Percentiles rank a stretch among this genome's conserved stretches.
Evolutionary conservation across 2,797 vertebrate species (phyloP).

Genomic region (Brachymystax lenok): DNA sequence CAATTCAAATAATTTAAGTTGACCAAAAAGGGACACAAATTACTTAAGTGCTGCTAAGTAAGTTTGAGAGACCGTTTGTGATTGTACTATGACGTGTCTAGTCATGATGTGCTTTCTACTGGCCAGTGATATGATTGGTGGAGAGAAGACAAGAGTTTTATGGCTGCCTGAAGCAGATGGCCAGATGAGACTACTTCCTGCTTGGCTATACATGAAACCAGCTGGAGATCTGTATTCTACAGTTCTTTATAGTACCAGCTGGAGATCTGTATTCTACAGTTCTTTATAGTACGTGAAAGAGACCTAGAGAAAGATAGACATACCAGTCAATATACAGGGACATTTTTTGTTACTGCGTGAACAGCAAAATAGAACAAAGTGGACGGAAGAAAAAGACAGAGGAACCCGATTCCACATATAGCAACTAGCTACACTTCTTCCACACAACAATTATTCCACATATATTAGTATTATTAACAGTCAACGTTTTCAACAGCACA

Average conservation of each 20-base stretch:
- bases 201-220: not conserved
- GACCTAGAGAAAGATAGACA: not conserved
- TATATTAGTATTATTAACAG: not conserved
- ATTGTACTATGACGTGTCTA: not conserved
- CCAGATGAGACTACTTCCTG: not conserved
- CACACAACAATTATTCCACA: not conserved
- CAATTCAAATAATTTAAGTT: not conserved
- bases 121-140: not conserved
- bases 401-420: not conserved
- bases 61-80: not conserved
- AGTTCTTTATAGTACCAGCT: not conserved
- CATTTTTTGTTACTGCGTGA: not conserved
- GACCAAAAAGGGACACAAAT: not conserved
- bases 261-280: not conserved
- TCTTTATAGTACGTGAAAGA: not conserved
- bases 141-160: not conserved
- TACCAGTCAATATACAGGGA: not conserved
- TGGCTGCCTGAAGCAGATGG: not conserved
- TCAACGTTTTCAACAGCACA: constrained; percentile 3
- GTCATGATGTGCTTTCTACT: not conserved
- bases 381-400: not conserved
- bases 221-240: not conserved
- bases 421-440: not conserved
- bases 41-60: not conserved
- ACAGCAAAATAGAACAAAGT: not conserved